Evolutionary conservation across 2,113 vertebrate species (phyloP).

Genomic region (Mastomys coucha): DNA sequence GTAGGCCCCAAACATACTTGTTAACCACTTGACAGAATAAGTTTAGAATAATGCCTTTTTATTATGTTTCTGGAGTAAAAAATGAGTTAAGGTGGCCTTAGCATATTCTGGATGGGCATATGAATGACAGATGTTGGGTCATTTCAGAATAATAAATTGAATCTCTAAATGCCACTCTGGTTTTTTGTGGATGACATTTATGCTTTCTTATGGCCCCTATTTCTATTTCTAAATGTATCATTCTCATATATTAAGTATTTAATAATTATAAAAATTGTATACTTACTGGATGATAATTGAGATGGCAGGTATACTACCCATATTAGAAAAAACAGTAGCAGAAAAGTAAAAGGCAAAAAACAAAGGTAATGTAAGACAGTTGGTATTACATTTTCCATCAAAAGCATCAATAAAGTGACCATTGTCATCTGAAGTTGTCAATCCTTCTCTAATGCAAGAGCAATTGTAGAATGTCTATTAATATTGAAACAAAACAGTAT

Average conservation of each 20-base stretch:
- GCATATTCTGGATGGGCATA: not conserved
- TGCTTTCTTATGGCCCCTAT: not conserved
- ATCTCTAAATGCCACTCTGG: not conserved
- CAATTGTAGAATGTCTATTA: conserved; percentile 86
- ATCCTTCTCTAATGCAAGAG: conserved; percentile 84
- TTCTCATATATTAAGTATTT: not conserved
- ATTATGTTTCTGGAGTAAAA: conserved; percentile 14
- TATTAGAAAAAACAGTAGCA: conserved; percentile 83
- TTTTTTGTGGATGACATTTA: not conserved
- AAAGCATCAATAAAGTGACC: conserved; percentile 78
- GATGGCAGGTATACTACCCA: conserved; percentile 83
- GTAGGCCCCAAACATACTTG: not conserved
- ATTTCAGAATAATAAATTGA: not conserved
- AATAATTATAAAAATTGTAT: conserved; percentile 18
- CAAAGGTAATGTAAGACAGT: conserved; percentile 84
- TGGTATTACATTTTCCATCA: conserved; percentile 83
- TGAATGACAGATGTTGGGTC: not conserved
- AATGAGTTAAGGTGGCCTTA: not conserved
- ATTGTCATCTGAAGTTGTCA: not conserved
- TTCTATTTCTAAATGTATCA: conserved; percentile 26
- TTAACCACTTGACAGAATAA: not conserved
- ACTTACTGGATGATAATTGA: conserved; percentile 85
- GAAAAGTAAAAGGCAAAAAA: conserved; percentile 86
- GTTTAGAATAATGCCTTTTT: not conserved
- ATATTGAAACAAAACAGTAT: conserved; percentile 52